Evolutionary conservation across 2,888 invertebrate genomes (phyloP).

Genomic region (Sesamia inferens): DNA sequence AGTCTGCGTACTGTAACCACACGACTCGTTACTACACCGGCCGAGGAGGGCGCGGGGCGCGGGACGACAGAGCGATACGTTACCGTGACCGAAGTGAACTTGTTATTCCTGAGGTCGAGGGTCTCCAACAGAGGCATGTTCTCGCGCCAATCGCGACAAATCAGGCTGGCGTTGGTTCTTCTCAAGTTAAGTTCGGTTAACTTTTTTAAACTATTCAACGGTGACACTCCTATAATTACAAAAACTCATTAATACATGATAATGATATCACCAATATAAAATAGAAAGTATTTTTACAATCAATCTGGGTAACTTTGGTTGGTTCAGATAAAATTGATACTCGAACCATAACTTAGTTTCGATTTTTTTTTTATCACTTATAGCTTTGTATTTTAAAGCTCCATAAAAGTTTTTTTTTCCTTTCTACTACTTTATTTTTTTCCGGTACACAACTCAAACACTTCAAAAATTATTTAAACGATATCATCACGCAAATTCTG

Average conservation of each 20-base stretch:
- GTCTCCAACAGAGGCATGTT: conserved; percentile 29
- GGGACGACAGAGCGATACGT: not conserved
- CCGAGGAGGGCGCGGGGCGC: not conserved
- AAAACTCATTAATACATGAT: not conserved
- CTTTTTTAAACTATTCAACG: conserved; percentile 16
- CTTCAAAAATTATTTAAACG: too few relatives aligned
- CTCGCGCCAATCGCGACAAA: conserved; percentile 56
- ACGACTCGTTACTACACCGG: not conserved
- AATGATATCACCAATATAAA: not conserved
- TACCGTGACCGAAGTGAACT: conserved; percentile 44
- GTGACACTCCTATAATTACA: conserved; percentile 44
- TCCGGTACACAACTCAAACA: too few relatives aligned
- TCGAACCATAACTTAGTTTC: too few relatives aligned
- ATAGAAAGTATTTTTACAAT: not conserved
- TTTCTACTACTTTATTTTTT: too few relatives aligned
- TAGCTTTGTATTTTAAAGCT: too few relatives aligned
- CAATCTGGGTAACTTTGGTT: too few relatives aligned
- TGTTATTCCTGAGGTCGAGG: conserved; percentile 49
- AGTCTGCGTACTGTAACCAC: conserved; percentile 48
- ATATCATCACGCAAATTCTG: too few relatives aligned
- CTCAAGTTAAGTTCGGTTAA: conserved; percentile 30
- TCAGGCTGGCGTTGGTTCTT: conserved; percentile 28
- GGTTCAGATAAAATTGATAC: too few relatives aligned
- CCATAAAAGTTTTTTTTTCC: too few relatives aligned
- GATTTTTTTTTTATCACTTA: too few relatives aligned